Evolutionary conservation across 2,888 invertebrate genomes (phyloP).

Genomic region (Rapana venosa): DNA sequence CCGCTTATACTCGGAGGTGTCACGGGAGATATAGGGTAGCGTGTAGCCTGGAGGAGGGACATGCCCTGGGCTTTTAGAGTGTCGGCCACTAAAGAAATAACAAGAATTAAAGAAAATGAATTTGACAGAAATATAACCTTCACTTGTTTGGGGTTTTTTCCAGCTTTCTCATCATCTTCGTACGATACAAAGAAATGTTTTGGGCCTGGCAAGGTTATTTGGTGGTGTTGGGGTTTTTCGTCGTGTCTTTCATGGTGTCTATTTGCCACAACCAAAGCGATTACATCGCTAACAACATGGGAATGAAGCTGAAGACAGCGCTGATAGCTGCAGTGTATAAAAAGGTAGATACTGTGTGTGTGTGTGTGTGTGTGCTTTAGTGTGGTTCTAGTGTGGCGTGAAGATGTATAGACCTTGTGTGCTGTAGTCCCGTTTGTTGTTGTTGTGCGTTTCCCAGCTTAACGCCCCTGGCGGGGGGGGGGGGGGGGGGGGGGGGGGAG

Average conservation of each 20-base stretch:
- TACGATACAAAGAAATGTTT: slow-evolving; percentile 41
- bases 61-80: too few relatives aligned
- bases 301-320: slow-evolving; percentile 46
- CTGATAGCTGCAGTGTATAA: slow-evolving; percentile 38
- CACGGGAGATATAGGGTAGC: too few relatives aligned
- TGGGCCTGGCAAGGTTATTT: slow-evolving; percentile 74
- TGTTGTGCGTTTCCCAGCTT: too few relatives aligned
- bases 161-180: slow-evolving; percentile 44
- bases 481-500: too few relatives aligned
- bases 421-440: not conserved
- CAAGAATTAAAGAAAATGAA: too few relatives aligned
- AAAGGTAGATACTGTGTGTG: slow-evolving; percentile 9
- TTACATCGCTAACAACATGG: slow-evolving; percentile 42
- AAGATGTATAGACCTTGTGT: not conserved
- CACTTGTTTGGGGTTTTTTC: not conserved
- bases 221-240: slow-evolving; percentile 82
- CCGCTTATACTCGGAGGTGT: too few relatives aligned
- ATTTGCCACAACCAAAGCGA: slow-evolving; percentile 51
- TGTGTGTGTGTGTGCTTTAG: too few relatives aligned
- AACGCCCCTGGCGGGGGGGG: too few relatives aligned
- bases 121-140: too few relatives aligned
- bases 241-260: slow-evolving; percentile 48
- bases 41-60: too few relatives aligned
- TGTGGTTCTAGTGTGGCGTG: not conserved
- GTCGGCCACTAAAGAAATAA: too few relatives aligned